Evolutionary conservation across 2,888 invertebrate genomes (phyloP).

Genomic region (Dastarcus helophoroides): DNA sequence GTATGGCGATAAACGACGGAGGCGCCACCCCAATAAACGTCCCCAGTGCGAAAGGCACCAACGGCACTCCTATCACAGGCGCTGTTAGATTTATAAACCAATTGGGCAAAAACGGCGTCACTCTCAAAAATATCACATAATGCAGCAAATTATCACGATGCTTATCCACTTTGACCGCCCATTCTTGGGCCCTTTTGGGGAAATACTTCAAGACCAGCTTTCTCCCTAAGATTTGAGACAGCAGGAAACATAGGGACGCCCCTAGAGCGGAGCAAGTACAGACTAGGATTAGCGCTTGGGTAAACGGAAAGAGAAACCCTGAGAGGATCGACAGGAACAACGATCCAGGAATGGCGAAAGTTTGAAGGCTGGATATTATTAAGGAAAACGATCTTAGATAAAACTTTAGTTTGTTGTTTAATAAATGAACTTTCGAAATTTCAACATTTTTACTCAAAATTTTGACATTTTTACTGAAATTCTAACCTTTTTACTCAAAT

Average conservation of each 20-base stretch:
- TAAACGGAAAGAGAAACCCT: conserved; percentile 93
- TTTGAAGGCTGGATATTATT: conserved; percentile 68
- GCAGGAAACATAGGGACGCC: conserved; percentile 86
- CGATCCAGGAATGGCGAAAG: conserved; percentile 98
- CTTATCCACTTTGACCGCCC: conserved; percentile 74
- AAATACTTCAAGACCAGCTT: conserved; percentile 76
- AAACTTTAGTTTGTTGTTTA: too few relatives aligned
- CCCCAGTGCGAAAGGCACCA: conserved; percentile 84
- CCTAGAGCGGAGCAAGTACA: conserved; percentile 93
- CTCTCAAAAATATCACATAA: conserved; percentile 88
- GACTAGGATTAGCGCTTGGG: conserved; percentile 74
- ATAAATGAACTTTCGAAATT: too few relatives aligned
- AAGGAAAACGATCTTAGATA: too few relatives aligned
- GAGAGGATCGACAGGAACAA: conserved; percentile 94
- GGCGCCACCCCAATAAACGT: conserved; percentile 96
- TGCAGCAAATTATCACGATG: conserved; percentile 84
- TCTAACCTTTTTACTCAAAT: too few relatives aligned
- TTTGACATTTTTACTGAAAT: too few relatives aligned
- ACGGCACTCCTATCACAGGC: conserved; percentile 92
- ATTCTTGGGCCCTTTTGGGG: conserved; percentile 74
- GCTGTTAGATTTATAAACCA: conserved; percentile 98
- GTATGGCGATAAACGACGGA: conserved; percentile 94
- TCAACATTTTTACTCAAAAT: too few relatives aligned
- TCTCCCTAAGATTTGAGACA: conserved; percentile 84
- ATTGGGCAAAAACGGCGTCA: conserved; percentile 96